These are phyloP conservation scores for Eufriesea mexicana DNA, from an alignment of 1,140 invertebrate genomes.

Conservation along the genomic window DNA sequence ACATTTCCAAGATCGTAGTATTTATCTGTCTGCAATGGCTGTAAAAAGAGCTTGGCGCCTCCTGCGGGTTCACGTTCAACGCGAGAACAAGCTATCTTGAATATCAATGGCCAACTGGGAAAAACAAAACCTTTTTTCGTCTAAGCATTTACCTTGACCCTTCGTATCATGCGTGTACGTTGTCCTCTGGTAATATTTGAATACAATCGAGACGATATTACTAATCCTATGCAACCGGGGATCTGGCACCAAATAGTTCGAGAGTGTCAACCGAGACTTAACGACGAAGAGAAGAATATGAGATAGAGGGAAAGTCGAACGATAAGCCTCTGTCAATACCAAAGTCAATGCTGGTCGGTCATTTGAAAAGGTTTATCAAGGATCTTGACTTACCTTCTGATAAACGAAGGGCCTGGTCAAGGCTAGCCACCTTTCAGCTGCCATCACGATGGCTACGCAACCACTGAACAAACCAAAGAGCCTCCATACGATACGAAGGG, in stretches of 20 bases:
- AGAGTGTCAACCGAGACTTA: no score
- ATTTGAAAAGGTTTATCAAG: constrained; percentile 10
- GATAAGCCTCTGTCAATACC: not conserved
- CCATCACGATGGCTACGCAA: constrained; percentile 93
- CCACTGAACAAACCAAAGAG: constrained; percentile 93
- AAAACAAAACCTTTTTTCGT: not conserved
- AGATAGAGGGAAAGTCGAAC: not conserved
- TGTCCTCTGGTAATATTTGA: not conserved
- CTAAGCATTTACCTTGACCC: not conserved
- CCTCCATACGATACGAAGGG: constrained; percentile 87
- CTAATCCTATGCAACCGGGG: not conserved
- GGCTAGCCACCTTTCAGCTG: constrained; percentile 91
- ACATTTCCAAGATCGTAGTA: not conserved
- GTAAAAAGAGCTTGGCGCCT: not conserved
- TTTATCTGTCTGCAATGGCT: not conserved
- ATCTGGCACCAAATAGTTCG: not conserved
- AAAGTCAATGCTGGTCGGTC: no score
- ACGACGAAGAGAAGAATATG: not conserved
- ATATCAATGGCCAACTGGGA: not conserved
- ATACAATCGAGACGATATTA: no score
- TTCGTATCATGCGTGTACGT: not conserved
- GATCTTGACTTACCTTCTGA: constrained; percentile 87
- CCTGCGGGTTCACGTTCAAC: not conserved
- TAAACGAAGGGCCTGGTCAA: constrained; percentile 93
- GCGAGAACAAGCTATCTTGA: not conserved